These are phyloP conservation scores for Diplodus sargus DNA, from an alignment of 2,797 vertebrate genomes.

Conservation along the genomic window DNA sequence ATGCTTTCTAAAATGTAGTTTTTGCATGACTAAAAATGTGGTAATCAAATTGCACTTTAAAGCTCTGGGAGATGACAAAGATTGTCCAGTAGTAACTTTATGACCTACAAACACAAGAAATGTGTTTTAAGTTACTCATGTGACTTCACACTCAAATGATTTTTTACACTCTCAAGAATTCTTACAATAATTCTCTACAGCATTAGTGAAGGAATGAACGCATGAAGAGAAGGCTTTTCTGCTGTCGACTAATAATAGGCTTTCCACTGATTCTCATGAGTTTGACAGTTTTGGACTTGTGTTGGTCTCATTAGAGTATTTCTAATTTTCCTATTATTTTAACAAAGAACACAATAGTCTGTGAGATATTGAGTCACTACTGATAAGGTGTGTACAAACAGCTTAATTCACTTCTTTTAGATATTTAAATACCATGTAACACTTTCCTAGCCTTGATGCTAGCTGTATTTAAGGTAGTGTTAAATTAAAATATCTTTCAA, in stretches of 20 bases:
- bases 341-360: background rate
- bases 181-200: background rate
- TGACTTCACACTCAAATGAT: slow-evolving; percentile 24
- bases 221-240: background rate
- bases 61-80: background rate
- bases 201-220: background rate
- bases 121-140: slow-evolving; percentile 3
- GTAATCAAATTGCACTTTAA: background rate
- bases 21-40: background rate
- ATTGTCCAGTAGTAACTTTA: background rate
- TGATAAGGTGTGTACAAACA: background rate
- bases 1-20: background rate
- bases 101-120: background rate
- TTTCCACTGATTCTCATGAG: background rate
- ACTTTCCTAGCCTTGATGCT: background rate
- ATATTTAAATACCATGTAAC: background rate
- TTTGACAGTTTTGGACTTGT: background rate
- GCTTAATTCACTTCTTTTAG: background rate
- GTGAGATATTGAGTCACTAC: background rate
- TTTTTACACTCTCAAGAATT: background rate
- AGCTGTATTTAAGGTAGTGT: background rate
- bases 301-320: background rate
- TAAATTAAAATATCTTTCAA: background rate
- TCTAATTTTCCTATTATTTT: background rate
- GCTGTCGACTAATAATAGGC: background rate